Evolutionary conservation across 1,140 invertebrate species (phyloP).

Genomic region (Drosophila takahashii): DNA sequence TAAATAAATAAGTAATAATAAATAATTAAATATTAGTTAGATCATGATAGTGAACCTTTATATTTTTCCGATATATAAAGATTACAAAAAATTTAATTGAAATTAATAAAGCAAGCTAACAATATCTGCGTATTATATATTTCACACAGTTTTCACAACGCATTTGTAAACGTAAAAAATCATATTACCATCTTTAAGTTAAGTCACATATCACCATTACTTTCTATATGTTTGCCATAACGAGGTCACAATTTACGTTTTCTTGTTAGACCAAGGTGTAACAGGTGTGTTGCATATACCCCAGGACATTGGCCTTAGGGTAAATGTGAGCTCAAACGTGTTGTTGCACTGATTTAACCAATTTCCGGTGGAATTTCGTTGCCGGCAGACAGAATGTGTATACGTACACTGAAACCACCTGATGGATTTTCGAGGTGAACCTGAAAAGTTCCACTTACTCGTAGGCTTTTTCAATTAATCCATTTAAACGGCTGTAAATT

Average conservation of each 20-base stretch:
- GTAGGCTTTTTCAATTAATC: constrained; percentile 39
- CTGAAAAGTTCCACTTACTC: constrained; percentile 15
- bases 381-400: not conserved
- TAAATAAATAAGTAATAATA: too few species aligned
- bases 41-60: too few species aligned
- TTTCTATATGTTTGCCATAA: constrained; percentile 13
- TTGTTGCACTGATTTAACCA: constrained; percentile 37
- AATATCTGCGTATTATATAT: not conserved
- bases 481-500: constrained; percentile 31
- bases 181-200: not conserved
- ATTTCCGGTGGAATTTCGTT: constrained; percentile 18
- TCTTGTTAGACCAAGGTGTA: constrained; percentile 23
- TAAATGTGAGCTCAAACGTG: constrained; percentile 15
- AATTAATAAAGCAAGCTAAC: too few species aligned
- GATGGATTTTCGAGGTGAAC: constrained; percentile 21
- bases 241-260: constrained; percentile 34
- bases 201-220: not conserved
- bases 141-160: not conserved
- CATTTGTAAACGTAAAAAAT: not conserved
- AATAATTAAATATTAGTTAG: too few species aligned
- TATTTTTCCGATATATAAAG: too few species aligned
- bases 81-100: too few species aligned
- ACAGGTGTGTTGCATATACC: constrained; percentile 35
- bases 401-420: constrained; percentile 23
- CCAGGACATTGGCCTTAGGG: constrained; percentile 27